Evolutionary conservation across 1,140 invertebrate species (phyloP), one percentile per base, ranked within the genome.

Genomic region (Anastrepha ludens): DNA sequence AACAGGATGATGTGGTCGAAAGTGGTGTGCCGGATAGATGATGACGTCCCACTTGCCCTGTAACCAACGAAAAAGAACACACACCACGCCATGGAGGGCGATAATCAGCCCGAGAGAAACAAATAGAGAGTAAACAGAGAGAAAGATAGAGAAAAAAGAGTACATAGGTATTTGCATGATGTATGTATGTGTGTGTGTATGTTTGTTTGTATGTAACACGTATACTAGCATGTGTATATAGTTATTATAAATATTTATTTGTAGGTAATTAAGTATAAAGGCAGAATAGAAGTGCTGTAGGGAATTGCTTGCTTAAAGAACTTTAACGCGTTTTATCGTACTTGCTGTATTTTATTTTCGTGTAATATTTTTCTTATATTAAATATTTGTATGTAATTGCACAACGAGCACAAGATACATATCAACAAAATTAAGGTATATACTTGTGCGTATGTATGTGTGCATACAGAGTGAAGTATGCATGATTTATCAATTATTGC

Each of bases 41-140:
- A 88, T 91, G 90, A 87, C 91, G 91, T 90, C 90, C 90, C 88
- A 89, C 89, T 90, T 88, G 90, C 89, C 90, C 92, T 90, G 91
- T 90, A 91, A 91, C 90, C 91, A 93, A 93, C 90, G 92, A 93
- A 92, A 93, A 92, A 92, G 90, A 92, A 92, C 91, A 92, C 90
- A 92, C 91, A 90, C 92, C 91, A 92, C 91, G 91, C 91, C 92
- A 92, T 90, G 91, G 89, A 92, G 92, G 91, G 92, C 91, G 90
- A 91, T 92, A 93, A 93, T 93, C 91, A 93, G 92, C 92, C 92
- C 92, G 91, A 90, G 86, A 86, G 70, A 86, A 88, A 88, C 86
- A 88, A 88, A 88, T 44, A 88, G 86, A 88, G 87, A 86, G 87
- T 86, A 81, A 81, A 88, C 85, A 88, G 81, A 74, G 67, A 60